Base-by-base conservation (phyloP, 2,888 invertebrate species). In the Merodon equestris region DNA sequence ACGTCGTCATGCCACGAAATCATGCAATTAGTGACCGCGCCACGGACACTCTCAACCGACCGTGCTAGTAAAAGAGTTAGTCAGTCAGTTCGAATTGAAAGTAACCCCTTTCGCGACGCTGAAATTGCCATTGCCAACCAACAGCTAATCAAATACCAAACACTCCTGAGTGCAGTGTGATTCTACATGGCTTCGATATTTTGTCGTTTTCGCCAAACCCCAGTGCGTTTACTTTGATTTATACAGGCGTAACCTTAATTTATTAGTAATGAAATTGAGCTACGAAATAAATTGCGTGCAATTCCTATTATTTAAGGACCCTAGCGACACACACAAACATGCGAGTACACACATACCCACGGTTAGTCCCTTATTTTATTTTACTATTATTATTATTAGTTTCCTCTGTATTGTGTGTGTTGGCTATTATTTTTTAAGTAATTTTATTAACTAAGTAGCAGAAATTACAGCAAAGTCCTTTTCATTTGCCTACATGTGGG, bases 241-340 rank as follows among this genome's bases (percentile, higher is more conserved):
- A 77, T 68, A 77, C 61, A 77, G 73, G 77, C 73, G 73, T 77
- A 73, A 67, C 63, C 47, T 68, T 77, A 73, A 77, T 77, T 77
- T 77, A 73, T 73, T 63, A 68, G 56, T 63, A 77, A 73, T 73
- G 73, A 77, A 73, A 58, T 63, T 63, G 48, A 77, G 77, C 73
- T 77, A 77, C 77, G 73, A 77, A 73, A 77, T 73, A 77, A 72
- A 79, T 86, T 85, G 87, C 86, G 87, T 86, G 86, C 87, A 86
- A 86, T 87, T 85, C 85, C 84, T 87, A 86, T 86, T 86, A 87
- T 86, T 86, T 87, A 86, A 87, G 86, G 84, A 85, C 81, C 81
- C 2, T 7, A 27, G 27, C 27, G 79, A 72, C 50, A 71, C 38
- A 74, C 36, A 66, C 50, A 36, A 19, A 56, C 42, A 50, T 19